Evolutionary conservation across 2,888 invertebrate species (phyloP), one percentile per base, ranked within the genome.

Genomic region (Lomographa bimaculata): DNA sequence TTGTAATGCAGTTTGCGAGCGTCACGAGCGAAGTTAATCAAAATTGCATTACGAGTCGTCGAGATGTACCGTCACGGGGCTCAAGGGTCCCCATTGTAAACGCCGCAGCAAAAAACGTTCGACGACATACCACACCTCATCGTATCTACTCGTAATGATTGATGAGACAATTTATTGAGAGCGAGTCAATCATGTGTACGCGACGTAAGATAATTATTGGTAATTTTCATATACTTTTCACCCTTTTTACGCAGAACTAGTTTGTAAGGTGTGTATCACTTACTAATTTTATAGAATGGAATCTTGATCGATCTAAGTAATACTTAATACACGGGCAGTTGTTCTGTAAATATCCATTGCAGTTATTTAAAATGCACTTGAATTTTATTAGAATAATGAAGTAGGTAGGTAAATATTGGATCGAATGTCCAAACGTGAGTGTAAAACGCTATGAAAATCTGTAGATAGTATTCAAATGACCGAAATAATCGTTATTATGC

Each of bases 1-100:
- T 14, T 4, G 14, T 70, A 14, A 14, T 73, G 71, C 39, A 39
- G 55, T 58, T 58, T 60, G 65, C 65, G 62, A 46, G 51, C 49
- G 59, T 64, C 60, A 66, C 60, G 61, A 60, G 55, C 55, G 64
- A 54, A 74, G 76, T 79, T 79, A 79, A 87, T 87, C 85, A 83
- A 82, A 86, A 83, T 79, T 83, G 77, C 80, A 86, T 87, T 85
- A 83, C 71, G 65, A 63, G 69, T 69, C 67, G 57, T 71, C 71
- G 65, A 63, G 69, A 68, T 67, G 57, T 71, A 79, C 77, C 70
- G 80, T 79, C 80, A 79, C 77, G 78, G 68, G 14, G 4, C 14
- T 14, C 14, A n/a, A n/a, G n/a, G 14, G 56, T 50, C 62, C 55
- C 61, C 51, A 50, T 54, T 50, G 53, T 50, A 57, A 63, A 53